Percentiles rank a stretch among this genome's conserved stretches.
These are phyloP conservation scores for Ceyx margarethae DNA, from an alignment of 2,113 vertebrate genomes.

Conservation along the genomic window DNA sequence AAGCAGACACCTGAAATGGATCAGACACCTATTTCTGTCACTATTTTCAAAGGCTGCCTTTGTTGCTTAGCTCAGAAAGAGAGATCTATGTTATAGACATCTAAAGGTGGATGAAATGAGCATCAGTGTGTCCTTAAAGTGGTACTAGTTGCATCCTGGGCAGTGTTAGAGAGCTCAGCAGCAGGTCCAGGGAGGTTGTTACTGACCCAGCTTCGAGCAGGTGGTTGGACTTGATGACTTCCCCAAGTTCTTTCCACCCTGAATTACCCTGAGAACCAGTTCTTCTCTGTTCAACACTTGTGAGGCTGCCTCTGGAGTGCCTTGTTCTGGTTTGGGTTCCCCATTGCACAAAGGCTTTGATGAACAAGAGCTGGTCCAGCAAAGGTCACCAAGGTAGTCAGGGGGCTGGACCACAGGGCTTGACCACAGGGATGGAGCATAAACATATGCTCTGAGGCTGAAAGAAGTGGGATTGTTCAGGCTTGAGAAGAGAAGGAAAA, in stretches of 20 bases:
- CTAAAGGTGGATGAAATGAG: neutral
- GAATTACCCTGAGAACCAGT: neutral
- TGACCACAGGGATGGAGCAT: neutral
- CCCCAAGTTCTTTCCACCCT: neutral
- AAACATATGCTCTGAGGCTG: neutral
- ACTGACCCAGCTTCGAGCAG: neutral
- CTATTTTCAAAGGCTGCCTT: conserved; percentile 12
- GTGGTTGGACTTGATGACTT: neutral
- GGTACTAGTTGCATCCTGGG: neutral
- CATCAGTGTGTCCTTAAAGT: neutral
- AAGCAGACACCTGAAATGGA: conserved; percentile 3
- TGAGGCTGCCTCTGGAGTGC: neutral
- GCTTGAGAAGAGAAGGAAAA: neutral
- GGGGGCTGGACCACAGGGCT: too few species aligned
- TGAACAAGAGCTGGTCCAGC: neutral
- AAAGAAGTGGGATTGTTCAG: neutral
- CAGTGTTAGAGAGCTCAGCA: neutral
- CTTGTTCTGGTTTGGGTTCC: neutral
- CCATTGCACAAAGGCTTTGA: neutral
- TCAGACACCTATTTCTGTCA: conserved; percentile 4
- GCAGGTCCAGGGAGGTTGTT: neutral
- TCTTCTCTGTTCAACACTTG: neutral
- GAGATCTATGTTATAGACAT: neutral
- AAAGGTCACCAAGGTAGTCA: neutral
- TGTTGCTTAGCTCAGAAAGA: neutral